A percentile compares a stretch with the other conserved stretches of the same genome.
These are phyloP conservation scores for Syrista parreyssii DNA, from an alignment of 2,888 invertebrate species.

Conservation along the genomic window DNA sequence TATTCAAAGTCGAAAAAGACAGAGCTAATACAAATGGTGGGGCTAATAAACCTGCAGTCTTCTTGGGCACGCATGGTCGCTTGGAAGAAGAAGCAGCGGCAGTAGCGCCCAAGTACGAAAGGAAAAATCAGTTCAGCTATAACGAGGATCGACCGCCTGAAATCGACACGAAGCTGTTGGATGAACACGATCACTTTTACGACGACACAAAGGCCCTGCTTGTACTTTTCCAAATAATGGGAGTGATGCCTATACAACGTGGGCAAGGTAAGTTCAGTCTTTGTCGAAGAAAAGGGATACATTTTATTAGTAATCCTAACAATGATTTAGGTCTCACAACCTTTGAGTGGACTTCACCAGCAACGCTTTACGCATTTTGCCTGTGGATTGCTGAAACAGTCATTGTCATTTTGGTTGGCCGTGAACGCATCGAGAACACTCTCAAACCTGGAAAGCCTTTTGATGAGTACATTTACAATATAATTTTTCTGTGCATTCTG, in stretches of 20 bases:
- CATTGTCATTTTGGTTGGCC: conserved; percentile 68
- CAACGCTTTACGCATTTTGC: conserved; percentile 76
- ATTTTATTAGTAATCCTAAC: conserved; percentile 12
- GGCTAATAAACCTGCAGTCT: conserved; percentile 12
- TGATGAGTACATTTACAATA: conserved; percentile 80
- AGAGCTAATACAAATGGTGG: neutral
- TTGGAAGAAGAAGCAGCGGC: neutral
- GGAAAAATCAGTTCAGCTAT: conserved; percentile 22
- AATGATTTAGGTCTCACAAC: conserved; percentile 65
- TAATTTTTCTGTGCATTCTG: conserved; percentile 78
- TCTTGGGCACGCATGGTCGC: conserved; percentile 14
- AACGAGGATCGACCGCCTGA: conserved; percentile 52
- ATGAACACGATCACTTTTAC: conserved; percentile 78
- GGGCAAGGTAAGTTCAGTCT: conserved; percentile 12
- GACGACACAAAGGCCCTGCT: conserved; percentile 77
- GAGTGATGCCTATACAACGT: conserved; percentile 75
- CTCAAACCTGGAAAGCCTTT: conserved; percentile 72
- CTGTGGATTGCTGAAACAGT: conserved; percentile 74
- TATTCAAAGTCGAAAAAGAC: conserved; percentile 5
- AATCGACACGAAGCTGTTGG: conserved; percentile 71
- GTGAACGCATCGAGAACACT: conserved; percentile 59
- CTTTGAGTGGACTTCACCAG: conserved; percentile 75
- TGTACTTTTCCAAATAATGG: conserved; percentile 80
- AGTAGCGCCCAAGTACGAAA: conserved; percentile 17
- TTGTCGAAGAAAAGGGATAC: too few relatives aligned